A percentile compares a stretch with the other conserved stretches of the same genome.
phyloP scores from a whole-genome alignment of 2,888 invertebrate species.

The Operophtera brumata region DNA sequence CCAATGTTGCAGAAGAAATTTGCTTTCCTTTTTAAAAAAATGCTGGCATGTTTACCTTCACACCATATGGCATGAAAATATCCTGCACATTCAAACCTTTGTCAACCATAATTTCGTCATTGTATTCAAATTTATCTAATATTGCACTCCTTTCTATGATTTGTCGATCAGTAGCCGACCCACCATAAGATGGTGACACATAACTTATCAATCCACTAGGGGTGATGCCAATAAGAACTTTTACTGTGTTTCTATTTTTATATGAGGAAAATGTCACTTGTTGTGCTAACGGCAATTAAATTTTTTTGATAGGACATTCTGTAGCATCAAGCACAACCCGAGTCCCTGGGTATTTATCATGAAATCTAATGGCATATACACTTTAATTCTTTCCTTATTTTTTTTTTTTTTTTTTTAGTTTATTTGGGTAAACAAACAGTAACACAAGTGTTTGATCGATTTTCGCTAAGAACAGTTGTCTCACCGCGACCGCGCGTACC shows the following conservation, averaged over 20 bases:
- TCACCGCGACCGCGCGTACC: no score
- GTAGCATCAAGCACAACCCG: neutral
- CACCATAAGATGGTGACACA: conserved; percentile 3
- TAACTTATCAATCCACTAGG: neutral
- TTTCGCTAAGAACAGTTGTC: no score
- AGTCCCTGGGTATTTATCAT: neutral
- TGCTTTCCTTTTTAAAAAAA: neutral
- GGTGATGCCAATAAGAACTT: neutral
- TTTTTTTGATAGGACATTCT: neutral
- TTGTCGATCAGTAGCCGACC: conserved; percentile 12
- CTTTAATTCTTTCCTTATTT: neutral
- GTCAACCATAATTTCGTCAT: conserved; percentile 6
- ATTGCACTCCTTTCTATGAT: conserved; percentile 11
- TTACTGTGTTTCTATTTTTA: neutral
- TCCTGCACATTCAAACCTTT: conserved; percentile 16
- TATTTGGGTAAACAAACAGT: no score
- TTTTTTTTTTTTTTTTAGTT: no score
- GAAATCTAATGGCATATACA: neutral
- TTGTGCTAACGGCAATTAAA: neutral
- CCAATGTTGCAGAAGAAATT: neutral
- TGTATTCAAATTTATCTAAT: neutral
- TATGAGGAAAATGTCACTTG: neutral
- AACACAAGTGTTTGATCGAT: no score
- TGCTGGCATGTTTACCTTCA: neutral
- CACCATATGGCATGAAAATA: conserved; percentile 8